Percentiles rank a stretch among this genome's conserved stretches.
Conservation (phyloP, 1,140 invertebrate species). For the Coenobita brevimanus region DNA sequence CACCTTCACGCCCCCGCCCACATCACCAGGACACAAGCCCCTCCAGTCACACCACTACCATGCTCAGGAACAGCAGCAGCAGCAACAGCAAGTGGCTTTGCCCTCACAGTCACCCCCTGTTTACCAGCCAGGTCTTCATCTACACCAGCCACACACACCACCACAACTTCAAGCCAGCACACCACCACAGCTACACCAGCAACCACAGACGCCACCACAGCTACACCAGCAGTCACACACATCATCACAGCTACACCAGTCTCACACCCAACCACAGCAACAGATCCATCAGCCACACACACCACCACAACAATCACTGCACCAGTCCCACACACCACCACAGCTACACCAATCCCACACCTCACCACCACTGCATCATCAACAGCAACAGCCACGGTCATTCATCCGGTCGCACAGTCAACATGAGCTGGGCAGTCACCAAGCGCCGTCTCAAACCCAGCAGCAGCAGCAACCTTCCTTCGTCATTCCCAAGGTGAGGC, state of each 20-base stretch:
- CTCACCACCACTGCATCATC: constrained; percentile 42
- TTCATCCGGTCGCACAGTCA: constrained; percentile 55
- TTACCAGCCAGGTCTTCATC: constrained; percentile 29
- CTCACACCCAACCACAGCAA: constrained; percentile 33
- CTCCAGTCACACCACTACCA: constrained; percentile 14
- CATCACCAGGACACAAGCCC: neutral
- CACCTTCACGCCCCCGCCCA: neutral
- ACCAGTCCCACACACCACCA: constrained; percentile 67
- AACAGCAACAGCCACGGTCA: constrained; percentile 13
- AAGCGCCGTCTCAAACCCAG: neutral
- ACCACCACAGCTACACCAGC: constrained; percentile 59
- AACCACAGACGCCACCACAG: constrained; percentile 20
- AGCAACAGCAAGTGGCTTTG: constrained; percentile 27
- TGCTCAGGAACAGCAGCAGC: constrained; percentile 26
- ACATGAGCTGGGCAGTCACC: constrained; percentile 50
- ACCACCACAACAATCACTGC: constrained; percentile 68
- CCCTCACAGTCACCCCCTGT: constrained; percentile 48
- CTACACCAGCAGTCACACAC: constrained; percentile 38
- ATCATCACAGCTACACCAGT: constrained; percentile 41
- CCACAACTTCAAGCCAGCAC: constrained; percentile 68
- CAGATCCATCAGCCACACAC: constrained; percentile 69
- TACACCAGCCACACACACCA: constrained; percentile 33
- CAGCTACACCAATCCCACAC: too few species aligned
- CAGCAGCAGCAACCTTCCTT: constrained; percentile 25
- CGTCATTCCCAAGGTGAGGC: constrained; percentile 47